phyloP scores from a whole-genome alignment of 1,140 invertebrate genomes.

The Drosophila tropicalis region DNA sequence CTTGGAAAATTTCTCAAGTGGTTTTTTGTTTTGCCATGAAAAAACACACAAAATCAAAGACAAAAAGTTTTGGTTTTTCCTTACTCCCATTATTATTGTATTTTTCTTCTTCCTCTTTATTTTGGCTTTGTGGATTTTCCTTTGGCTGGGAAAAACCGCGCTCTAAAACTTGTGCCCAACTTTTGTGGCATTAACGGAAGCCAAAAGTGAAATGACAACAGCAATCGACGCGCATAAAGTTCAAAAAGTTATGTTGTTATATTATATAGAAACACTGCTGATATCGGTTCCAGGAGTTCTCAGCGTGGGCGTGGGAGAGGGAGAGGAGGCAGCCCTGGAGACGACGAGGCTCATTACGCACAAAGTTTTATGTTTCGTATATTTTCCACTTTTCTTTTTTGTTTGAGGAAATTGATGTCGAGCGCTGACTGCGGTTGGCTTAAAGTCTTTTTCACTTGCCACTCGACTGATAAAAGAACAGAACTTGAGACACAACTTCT shows the following conservation, averaged over 20 bases:
- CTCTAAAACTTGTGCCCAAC: slow-evolving; percentile 53
- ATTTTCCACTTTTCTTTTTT: slow-evolving; percentile 6
- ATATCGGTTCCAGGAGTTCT: slow-evolving; percentile 42
- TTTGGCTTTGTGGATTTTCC: slow-evolving; percentile 19
- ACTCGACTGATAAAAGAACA: not conserved
- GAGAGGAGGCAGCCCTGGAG: not conserved
- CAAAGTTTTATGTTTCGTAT: slow-evolving; percentile 19
- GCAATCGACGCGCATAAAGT: slow-evolving; percentile 62
- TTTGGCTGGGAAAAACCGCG: slow-evolving; percentile 44
- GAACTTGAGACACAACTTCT: not conserved
- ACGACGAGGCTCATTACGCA: slow-evolving; percentile 20
- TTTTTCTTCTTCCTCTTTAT: slow-evolving; percentile 21
- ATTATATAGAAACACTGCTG: slow-evolving; percentile 43
- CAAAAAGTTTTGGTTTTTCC: slow-evolving; percentile 37
- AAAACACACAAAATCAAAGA: slow-evolving; percentile 61
- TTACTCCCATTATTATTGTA: not conserved
- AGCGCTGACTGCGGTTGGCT: slow-evolving; percentile 9
- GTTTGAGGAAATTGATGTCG: slow-evolving; percentile 4
- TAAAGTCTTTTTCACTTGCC: not conserved
- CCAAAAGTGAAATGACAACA: slow-evolving; percentile 58
- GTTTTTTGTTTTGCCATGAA: slow-evolving; percentile 6
- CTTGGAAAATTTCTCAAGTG: not conserved
- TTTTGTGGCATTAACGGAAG: slow-evolving; percentile 57
- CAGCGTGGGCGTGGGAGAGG: not conserved
- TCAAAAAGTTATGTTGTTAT: slow-evolving; percentile 59